Evolutionary conservation across 2,888 invertebrate species (phyloP).

Genomic region (Pemphredon lugubris): DNA sequence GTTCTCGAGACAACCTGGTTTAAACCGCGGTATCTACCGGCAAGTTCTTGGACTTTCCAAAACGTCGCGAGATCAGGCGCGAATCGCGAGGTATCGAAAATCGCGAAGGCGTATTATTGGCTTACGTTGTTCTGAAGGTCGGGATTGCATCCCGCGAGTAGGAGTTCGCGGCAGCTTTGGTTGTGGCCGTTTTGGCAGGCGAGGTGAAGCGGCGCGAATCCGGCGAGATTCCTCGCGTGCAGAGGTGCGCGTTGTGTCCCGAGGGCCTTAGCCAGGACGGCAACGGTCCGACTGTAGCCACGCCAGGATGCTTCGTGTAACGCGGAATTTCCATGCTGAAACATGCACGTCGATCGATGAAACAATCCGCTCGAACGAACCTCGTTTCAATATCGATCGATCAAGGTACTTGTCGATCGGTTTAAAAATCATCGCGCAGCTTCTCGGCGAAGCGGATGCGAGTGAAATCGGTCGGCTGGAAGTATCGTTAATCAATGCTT

Average conservation of each 20-base stretch:
- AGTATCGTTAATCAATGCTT: constrained; percentile 38
- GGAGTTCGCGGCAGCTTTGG: constrained; percentile 93
- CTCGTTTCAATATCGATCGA: constrained; percentile 37
- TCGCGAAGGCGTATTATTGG: constrained; percentile 33
- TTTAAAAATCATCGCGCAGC: neutral
- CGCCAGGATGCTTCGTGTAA: constrained; percentile 98
- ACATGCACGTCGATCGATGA: constrained; percentile 32
- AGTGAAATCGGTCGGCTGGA: constrained; percentile 33
- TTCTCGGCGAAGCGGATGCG: constrained; percentile 20
- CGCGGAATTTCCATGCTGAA: constrained; percentile 95
- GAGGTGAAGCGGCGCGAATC: constrained; percentile 96
- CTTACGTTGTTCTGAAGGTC: constrained; percentile 94
- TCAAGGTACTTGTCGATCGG: constrained; percentile 21
- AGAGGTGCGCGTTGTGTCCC: constrained; percentile 86
- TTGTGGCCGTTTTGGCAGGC: constrained; percentile 98
- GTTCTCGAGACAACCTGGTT: too few species aligned
- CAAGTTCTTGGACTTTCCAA: too few species aligned
- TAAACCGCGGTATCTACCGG: too few species aligned
- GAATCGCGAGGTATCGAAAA: too few species aligned
- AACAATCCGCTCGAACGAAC: constrained; percentile 9
- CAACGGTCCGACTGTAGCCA: constrained; percentile 93
- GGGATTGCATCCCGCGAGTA: constrained; percentile 93
- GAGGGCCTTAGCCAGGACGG: constrained; percentile 86
- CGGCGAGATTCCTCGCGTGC: constrained; percentile 89
- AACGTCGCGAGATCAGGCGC: too few species aligned